phyloP scores from a whole-genome alignment of 2,888 invertebrate genomes.

The Cerastoderma edule region DNA sequence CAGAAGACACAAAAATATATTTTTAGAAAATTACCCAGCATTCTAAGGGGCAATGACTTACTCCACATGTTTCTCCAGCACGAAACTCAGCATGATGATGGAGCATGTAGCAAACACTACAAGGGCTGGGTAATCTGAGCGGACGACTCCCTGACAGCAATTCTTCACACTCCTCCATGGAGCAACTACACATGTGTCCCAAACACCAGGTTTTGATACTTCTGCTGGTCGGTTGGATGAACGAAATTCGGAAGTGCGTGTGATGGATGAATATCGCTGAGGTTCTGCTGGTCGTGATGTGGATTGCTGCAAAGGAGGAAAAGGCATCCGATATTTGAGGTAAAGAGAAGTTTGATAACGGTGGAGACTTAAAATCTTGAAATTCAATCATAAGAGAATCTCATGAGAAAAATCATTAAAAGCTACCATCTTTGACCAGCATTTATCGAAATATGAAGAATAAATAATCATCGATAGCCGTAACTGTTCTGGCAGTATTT shows the following conservation, averaged over 20 bases:
- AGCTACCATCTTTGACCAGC: no score
- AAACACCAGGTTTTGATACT: neutral
- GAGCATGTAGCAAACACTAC: constrained; percentile 61
- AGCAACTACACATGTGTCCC: neutral
- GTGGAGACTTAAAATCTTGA: no score
- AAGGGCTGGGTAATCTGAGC: constrained; percentile 62
- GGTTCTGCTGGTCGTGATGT: constrained; percentile 25
- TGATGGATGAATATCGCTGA: constrained; percentile 26
- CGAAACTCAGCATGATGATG: constrained; percentile 62
- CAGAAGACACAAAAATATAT: no score
- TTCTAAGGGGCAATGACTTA: constrained; percentile 42
- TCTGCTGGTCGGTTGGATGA: constrained; percentile 4
- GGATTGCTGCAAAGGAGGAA: constrained; percentile 39
- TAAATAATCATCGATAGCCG: no score
- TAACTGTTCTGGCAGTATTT: no score
- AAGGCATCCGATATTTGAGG: no score
- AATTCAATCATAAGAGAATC: no score
- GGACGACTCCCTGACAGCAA: constrained; percentile 25
- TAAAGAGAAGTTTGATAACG: no score
- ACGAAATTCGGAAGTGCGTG: constrained; percentile 31
- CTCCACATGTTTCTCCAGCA: constrained; percentile 64
- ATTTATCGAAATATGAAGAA: no score
- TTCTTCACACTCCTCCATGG: neutral
- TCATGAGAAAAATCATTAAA: no score
- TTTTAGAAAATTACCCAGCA: no score